Evolutionary conservation across 1,140 invertebrate species (phyloP).

Genomic region (Forficula auricularia): DNA sequence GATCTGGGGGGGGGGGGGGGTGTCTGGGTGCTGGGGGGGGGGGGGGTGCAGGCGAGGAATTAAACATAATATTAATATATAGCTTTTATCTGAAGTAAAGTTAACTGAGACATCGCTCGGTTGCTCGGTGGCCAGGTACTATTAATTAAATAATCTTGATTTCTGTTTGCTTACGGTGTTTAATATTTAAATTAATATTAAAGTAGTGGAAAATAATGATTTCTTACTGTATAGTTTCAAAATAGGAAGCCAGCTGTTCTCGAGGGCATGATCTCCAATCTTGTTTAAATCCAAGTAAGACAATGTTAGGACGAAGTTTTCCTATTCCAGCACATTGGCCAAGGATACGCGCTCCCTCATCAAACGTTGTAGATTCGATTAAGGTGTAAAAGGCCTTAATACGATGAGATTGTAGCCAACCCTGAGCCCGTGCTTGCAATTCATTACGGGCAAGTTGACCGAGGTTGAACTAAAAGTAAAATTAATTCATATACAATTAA

Average conservation of each 20-base stretch:
- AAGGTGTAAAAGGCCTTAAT: constrained; percentile 82
- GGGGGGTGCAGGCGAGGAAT: too few relatives aligned
- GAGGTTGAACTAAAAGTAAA: constrained; percentile 11
- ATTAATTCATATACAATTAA: too few relatives aligned
- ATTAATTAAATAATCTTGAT: too few relatives aligned
- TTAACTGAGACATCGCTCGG: too few relatives aligned
- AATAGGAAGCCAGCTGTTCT: constrained; percentile 63
- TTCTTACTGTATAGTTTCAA: constrained; percentile 82
- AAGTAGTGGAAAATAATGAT: too few relatives aligned
- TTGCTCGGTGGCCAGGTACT: too few relatives aligned
- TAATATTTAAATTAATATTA: too few relatives aligned
- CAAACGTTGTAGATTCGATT: constrained; percentile 60
- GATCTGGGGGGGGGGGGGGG: too few relatives aligned
- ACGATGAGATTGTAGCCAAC: constrained; percentile 68
- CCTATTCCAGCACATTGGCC: constrained; percentile 71
- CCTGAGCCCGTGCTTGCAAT: constrained; percentile 40
- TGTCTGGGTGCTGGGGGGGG: too few relatives aligned
- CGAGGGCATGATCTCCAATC: constrained; percentile 65
- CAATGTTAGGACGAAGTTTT: constrained; percentile 75
- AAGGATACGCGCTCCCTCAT: constrained; percentile 50
- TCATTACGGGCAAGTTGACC: constrained; percentile 27
- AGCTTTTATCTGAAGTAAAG: too few relatives aligned
- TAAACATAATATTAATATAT: too few relatives aligned
- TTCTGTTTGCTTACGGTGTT: too few relatives aligned
- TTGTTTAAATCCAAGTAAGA: constrained; percentile 80